Conservation (phyloP, 2,113 vertebrate species). For the Ciconia stormi region DNA sequence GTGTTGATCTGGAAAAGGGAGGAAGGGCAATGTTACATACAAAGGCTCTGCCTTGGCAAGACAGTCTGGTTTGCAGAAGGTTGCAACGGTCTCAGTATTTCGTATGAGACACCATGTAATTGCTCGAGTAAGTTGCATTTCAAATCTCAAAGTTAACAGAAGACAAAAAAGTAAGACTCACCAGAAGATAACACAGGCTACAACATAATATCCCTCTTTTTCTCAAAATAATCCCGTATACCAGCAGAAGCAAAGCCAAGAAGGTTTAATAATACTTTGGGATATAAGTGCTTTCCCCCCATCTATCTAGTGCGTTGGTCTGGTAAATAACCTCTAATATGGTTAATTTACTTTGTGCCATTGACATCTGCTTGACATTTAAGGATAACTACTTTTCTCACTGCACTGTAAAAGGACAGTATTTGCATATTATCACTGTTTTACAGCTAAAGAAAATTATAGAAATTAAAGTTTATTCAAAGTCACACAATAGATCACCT, state of each 20-base stretch:
- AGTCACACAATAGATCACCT: not conserved
- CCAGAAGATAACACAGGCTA: not conserved
- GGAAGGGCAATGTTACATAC: not conserved
- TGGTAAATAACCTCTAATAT: not conserved
- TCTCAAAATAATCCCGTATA: not conserved
- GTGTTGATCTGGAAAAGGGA: constrained; percentile 26
- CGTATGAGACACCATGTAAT: not conserved
- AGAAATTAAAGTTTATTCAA: not conserved
- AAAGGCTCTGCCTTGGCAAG: not conserved
- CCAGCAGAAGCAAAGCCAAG: constrained; percentile 22
- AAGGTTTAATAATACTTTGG: not conserved
- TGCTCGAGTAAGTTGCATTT: constrained; percentile 1
- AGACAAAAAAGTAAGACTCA: constrained; percentile 27
- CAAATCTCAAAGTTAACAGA: constrained; percentile 13
- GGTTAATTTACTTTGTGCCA: not conserved
- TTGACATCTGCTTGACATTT: not conserved
- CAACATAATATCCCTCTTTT: not conserved
- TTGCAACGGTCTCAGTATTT: not conserved
- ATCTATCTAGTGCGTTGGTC: not conserved
- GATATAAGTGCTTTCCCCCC: not conserved
- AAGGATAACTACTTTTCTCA: not conserved
- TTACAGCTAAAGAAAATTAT: not conserved
- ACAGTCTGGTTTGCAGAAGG: not conserved
- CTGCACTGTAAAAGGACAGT: not conserved
- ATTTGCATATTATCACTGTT: not conserved